These are phyloP conservation scores for Crotalus viridis DNA, from an alignment of 2,113 vertebrate genomes.

Conservation along the genomic window DNA sequence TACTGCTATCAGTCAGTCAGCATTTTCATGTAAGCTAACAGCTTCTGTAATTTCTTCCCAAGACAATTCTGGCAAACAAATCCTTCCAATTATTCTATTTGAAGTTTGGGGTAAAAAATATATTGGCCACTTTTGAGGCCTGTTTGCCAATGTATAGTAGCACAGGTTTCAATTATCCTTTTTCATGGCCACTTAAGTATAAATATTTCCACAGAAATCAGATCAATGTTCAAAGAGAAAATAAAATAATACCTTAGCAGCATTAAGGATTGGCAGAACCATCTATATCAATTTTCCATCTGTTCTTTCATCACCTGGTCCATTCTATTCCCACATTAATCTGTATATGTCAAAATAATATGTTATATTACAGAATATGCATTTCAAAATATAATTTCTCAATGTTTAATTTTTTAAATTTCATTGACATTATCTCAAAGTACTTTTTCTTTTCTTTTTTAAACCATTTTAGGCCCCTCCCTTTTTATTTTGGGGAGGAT, in stretches of 20 bases:
- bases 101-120: slow-evolving; percentile 57
- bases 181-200: slow-evolving; percentile 19
- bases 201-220: not conserved
- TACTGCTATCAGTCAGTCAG: slow-evolving; percentile 41
- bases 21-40: slow-evolving; percentile 55
- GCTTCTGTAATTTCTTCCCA: slow-evolving; percentile 56
- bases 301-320: not conserved
- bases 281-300: not conserved
- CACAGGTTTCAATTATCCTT: slow-evolving; percentile 58
- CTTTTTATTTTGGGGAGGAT: not conserved
- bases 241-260: not conserved
- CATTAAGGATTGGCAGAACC: not conserved
- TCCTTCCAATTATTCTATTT: slow-evolving; percentile 59
- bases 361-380: not conserved
- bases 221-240: not conserved
- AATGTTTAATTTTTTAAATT: not conserved
- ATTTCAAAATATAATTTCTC: not conserved
- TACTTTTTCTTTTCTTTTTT: not conserved
- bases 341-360: not conserved
- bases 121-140: slow-evolving; percentile 61
- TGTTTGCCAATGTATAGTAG: slow-evolving; percentile 41
- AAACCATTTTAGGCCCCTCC: not conserved
- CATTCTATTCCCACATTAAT: not conserved
- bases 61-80: slow-evolving; percentile 57
- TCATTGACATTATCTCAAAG: not conserved